Percentiles rank a stretch among this genome's conserved stretches.
These are phyloP conservation scores for Cerastis leucographa DNA, from an alignment of 2,888 invertebrate species.

Conservation along the genomic window DNA sequence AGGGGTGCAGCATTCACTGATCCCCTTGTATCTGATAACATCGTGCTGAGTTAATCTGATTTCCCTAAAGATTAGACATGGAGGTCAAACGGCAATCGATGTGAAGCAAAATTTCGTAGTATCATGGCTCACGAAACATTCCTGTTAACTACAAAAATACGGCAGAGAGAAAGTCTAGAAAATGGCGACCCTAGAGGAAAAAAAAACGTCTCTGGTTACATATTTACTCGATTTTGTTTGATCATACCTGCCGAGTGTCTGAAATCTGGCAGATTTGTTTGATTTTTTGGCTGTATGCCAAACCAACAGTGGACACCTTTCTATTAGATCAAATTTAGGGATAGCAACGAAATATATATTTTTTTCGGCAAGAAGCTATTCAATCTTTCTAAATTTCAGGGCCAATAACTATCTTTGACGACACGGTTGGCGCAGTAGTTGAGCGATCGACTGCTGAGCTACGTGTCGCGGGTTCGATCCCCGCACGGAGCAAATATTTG, in stretches of 20 bases:
- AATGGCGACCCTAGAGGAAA: not conserved
- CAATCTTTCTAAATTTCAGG: not conserved
- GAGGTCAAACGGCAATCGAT: constrained; percentile 37
- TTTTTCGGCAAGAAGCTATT: not conserved
- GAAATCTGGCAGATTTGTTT: not conserved
- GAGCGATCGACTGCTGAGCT: too few relatives aligned
- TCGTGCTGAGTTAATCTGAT: constrained; percentile 47
- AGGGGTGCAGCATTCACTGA: constrained; percentile 19
- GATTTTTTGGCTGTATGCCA: not conserved
- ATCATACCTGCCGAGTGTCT: not conserved
- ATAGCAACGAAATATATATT: not conserved
- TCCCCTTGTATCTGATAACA: constrained; percentile 40
- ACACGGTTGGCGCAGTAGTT: too few relatives aligned
- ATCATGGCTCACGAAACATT: constrained; percentile 2
- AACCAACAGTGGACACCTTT: not conserved
- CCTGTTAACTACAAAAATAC: not conserved
- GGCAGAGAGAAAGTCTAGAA: not conserved
- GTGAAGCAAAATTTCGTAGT: constrained; percentile 5
- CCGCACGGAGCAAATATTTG: too few relatives aligned
- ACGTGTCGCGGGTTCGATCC: too few relatives aligned
- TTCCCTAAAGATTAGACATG: constrained; percentile 53
- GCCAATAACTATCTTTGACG: not conserved
- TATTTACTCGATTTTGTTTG: not conserved
- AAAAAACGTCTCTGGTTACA: not conserved
- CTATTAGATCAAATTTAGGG: not conserved